Conservation (phyloP, 2,797 vertebrate genomes). For the Thripadectes ignobilis region DNA sequence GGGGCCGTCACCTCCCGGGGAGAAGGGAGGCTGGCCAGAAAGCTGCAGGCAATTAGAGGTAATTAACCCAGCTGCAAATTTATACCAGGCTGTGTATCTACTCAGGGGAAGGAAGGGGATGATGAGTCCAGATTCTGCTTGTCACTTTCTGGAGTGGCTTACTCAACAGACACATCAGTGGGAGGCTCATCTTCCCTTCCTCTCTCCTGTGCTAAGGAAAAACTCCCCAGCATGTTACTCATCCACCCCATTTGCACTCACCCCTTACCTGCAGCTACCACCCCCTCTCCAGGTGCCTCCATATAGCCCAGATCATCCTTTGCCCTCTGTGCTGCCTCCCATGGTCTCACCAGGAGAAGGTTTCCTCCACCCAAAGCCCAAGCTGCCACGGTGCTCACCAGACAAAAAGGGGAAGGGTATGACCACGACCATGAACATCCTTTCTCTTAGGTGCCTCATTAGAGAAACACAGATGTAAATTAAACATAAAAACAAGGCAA, state of each 20-base stretch:
- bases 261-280: neutral
- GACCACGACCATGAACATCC: fast-evolving
- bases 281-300: neutral
- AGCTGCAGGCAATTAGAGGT: neutral
- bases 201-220: neutral
- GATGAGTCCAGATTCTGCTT: neutral
- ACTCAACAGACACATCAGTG: neutral
- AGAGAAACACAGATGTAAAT: neutral
- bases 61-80: neutral
- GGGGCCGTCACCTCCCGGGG: neutral
- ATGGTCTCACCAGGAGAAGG: neutral
- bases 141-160: neutral
- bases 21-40: neutral
- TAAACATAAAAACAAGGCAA: neutral
- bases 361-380: neutral
- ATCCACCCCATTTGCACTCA: neutral
- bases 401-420: neutral
- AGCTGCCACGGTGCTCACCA: fast-evolving
- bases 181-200: neutral
- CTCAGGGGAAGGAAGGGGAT: neutral
- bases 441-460: neutral
- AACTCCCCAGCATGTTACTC: neutral
- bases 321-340: neutral
- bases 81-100: neutral
- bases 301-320: neutral